These are phyloP conservation scores for Gobius niger DNA, from an alignment of 2,113 vertebrate species.

Conservation along the genomic window DNA sequence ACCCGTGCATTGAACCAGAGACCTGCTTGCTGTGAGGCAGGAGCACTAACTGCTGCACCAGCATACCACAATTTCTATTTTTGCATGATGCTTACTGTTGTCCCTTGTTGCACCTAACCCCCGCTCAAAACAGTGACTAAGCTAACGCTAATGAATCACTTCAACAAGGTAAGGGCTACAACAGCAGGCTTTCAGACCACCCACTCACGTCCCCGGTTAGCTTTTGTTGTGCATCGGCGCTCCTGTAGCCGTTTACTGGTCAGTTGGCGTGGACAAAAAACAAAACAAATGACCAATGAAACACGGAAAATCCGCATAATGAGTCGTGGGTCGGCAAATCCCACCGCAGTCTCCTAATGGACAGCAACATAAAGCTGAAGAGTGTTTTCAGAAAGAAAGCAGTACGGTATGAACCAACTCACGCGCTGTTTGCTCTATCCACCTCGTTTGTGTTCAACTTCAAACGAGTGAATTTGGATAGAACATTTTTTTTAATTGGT, in stretches of 20 bases:
- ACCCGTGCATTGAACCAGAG: too few species aligned
- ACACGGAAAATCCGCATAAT: slow-evolving; percentile 57
- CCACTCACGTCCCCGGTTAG: slow-evolving; percentile 47
- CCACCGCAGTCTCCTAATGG: slow-evolving; percentile 36
- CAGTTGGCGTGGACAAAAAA: slow-evolving; percentile 27
- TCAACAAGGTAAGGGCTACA: slow-evolving; percentile 37
- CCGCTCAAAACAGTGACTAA: slow-evolving; percentile 22
- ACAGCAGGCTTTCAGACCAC: slow-evolving; percentile 46
- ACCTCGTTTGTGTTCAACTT: not conserved
- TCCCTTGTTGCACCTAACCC: slow-evolving; percentile 7
- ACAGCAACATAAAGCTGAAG: not conserved
- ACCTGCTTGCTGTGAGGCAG: too few species aligned
- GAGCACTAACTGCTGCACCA: too few species aligned
- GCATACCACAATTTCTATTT: not conserved
- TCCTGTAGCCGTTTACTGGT: slow-evolving; percentile 55
- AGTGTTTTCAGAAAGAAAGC: slow-evolving; percentile 18
- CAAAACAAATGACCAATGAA: slow-evolving; percentile 33
- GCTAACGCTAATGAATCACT: slow-evolving; percentile 46
- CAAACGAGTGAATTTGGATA: not conserved
- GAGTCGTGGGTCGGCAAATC: slow-evolving; percentile 60
- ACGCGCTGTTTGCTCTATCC: not conserved
- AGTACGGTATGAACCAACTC: not conserved
- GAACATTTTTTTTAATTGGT: not conserved
- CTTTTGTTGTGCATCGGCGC: slow-evolving; percentile 49
- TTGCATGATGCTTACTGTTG: slow-evolving; percentile 20